phyloP scores from a whole-genome alignment of 1,140 invertebrate species.

The Apocrypta bakeri region DNA sequence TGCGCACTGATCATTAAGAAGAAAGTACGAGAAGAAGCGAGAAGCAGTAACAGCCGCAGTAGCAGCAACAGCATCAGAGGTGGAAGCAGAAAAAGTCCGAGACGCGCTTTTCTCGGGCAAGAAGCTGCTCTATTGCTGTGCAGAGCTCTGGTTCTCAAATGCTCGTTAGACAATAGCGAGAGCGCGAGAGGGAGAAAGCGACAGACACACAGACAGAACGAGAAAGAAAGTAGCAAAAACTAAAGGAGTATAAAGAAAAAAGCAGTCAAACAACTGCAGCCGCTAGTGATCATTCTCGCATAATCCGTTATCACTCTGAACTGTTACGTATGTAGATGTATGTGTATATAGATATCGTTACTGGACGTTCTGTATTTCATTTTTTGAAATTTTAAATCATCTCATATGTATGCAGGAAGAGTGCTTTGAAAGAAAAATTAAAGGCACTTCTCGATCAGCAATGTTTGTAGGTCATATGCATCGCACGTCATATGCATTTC shows the following conservation, averaged over 20 bases:
- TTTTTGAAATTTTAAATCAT: neutral
- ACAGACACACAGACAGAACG: neutral
- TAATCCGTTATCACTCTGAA: slow-evolving; percentile 43
- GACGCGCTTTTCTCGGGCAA: neutral
- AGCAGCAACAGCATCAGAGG: neutral
- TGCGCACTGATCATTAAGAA: slow-evolving; percentile 34
- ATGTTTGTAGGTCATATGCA: neutral
- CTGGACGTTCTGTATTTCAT: neutral
- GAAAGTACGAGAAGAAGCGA: slow-evolving; percentile 16
- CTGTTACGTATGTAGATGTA: too few species aligned
- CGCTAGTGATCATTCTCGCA: slow-evolving; percentile 47
- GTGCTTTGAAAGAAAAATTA: neutral
- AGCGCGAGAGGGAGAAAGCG: neutral
- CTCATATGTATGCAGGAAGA: neutral
- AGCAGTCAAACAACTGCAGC: slow-evolving; percentile 47
- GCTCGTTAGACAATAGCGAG: slow-evolving; percentile 48
- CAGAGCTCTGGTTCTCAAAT: slow-evolving; percentile 43
- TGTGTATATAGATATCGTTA: neutral
- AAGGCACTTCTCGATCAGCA: neutral
- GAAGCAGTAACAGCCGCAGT: neutral
- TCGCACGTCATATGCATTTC: slow-evolving; percentile 18
- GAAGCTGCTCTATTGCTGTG: neutral
- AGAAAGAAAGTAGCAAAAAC: neutral
- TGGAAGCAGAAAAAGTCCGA: slow-evolving; percentile 30
- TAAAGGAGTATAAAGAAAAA: slow-evolving; percentile 6